Percentiles rank a stretch among this genome's conserved stretches.
Conservation (phyloP, 2,888 invertebrate genomes). For the Nipponacmea schrenckii region DNA sequence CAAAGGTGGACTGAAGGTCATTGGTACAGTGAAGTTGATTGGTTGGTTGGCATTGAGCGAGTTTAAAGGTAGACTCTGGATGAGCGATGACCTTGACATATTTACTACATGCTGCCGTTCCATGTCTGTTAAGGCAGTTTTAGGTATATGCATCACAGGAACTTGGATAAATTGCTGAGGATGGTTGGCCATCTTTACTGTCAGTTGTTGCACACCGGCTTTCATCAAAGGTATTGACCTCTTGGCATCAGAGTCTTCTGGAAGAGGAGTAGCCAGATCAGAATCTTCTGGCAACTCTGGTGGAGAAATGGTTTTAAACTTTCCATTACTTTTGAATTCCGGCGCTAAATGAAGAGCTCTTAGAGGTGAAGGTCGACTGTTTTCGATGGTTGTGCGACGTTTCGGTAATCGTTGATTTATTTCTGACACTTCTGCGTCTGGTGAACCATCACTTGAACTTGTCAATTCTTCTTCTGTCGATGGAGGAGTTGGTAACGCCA, state of each 20-base stretch:
- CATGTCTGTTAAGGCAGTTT: not conserved
- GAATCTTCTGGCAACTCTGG: slow-evolving; percentile 15
- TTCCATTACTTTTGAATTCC: slow-evolving; percentile 34
- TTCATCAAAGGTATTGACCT: slow-evolving; percentile 10
- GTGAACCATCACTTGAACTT: slow-evolving; percentile 22
- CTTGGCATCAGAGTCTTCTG: slow-evolving; percentile 20
- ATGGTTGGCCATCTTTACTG: slow-evolving; percentile 17
- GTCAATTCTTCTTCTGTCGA: slow-evolving; percentile 35
- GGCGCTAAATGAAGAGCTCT: slow-evolving; percentile 48
- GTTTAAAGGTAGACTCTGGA: slow-evolving; percentile 30
- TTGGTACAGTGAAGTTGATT: slow-evolving; percentile 39
- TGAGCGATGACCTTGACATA: not conserved
- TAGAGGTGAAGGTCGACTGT: slow-evolving; percentile 41
- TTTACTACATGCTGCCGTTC: not conserved
- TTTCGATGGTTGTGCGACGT: slow-evolving; percentile 18
- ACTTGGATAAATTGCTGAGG: slow-evolving; percentile 14
- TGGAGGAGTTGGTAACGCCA: slow-evolving; percentile 48
- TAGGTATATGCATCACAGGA: slow-evolving; percentile 12
- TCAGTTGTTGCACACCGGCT: slow-evolving; percentile 19
- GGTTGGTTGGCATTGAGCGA: slow-evolving; percentile 29
- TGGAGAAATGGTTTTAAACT: slow-evolving; percentile 13
- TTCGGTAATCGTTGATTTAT: slow-evolving; percentile 28
- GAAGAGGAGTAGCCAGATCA: slow-evolving; percentile 22
- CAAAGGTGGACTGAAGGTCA: slow-evolving; percentile 46
- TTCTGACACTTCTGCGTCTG: slow-evolving; percentile 19